Percentiles rank a stretch among this genome's conserved stretches.
Evolutionary conservation across 2,797 vertebrate species (phyloP).

Genomic region (Euthynnus affinis): DNA sequence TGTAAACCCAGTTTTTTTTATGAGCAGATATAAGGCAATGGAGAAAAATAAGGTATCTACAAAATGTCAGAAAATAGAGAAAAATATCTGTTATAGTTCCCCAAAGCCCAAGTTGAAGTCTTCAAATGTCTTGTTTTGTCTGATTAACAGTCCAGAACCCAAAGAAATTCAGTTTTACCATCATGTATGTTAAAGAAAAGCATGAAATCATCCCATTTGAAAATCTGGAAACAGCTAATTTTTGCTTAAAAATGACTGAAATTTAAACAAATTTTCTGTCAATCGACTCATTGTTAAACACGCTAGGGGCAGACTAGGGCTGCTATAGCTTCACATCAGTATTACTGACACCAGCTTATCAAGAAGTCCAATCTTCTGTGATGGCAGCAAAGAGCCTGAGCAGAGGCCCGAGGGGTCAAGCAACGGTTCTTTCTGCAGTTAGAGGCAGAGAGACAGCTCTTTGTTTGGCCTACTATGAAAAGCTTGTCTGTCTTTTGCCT

Average conservation of each 20-base stretch:
- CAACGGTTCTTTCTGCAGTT: slow-evolving; percentile 41
- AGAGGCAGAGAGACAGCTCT: slow-evolving; percentile 63
- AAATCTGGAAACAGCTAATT: not conserved
- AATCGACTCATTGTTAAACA: no score
- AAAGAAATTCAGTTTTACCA: not conserved
- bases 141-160: no score
- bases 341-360: slow-evolving; percentile 27
- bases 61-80: no score
- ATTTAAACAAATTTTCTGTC: not conserved
- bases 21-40: no score
- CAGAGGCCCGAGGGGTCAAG: slow-evolving; percentile 50
- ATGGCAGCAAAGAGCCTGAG: slow-evolving; percentile 34
- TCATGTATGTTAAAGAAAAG: not conserved
- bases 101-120: not conserved
- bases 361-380: slow-evolving; percentile 22
- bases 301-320: no score
- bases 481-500: slow-evolving; percentile 72
- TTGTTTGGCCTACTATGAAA: slow-evolving; percentile 73
- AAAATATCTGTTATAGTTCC: not conserved
- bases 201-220: not conserved
- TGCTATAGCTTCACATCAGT: slow-evolving; percentile 1
- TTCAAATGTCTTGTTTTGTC: not conserved
- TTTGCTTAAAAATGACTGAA: no score
- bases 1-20: not conserved
- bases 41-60: not conserved